Conservation (phyloP, 2,888 invertebrate genomes). For the Labia minor region DNA sequence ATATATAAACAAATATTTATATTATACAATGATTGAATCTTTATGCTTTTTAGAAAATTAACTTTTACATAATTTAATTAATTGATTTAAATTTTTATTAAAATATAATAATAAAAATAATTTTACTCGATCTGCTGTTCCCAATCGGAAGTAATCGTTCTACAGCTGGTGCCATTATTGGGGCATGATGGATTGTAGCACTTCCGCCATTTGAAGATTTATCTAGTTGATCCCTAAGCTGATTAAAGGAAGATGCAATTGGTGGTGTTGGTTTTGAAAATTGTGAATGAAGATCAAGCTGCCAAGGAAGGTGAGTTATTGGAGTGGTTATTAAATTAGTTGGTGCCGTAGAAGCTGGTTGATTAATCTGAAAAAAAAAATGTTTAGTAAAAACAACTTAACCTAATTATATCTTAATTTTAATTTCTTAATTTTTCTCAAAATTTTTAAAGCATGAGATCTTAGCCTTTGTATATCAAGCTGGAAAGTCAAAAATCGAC, state of each 20-base stretch:
- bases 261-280: constrained; percentile 3
- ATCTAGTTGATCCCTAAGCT: constrained; percentile 32
- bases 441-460: too few relatives aligned
- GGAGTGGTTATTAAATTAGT: constrained; percentile 21
- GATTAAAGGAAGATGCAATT: constrained; percentile 31
- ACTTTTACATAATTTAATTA: too few relatives aligned
- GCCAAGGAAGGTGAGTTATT: constrained; percentile 32
- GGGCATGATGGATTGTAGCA: neutral
- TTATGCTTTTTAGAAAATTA: too few relatives aligned
- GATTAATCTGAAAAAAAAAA: neutral
- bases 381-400: too few relatives aligned
- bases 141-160: constrained; percentile 51
- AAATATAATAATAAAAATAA: neutral
- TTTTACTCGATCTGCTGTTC: constrained; percentile 26
- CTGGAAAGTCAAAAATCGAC: too few relatives aligned
- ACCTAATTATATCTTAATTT: too few relatives aligned
- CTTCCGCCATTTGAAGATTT: neutral
- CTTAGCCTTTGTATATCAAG: too few relatives aligned
- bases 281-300: constrained; percentile 28
- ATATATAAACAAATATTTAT: too few relatives aligned
- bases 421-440: too few relatives aligned
- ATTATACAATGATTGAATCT: too few relatives aligned
- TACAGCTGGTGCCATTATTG: constrained; percentile 32
- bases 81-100: too few relatives aligned
- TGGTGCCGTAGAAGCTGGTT: constrained; percentile 25